Evolutionary conservation across 2,888 invertebrate species (phyloP).

Genomic region (Maniola hyperantus): DNA sequence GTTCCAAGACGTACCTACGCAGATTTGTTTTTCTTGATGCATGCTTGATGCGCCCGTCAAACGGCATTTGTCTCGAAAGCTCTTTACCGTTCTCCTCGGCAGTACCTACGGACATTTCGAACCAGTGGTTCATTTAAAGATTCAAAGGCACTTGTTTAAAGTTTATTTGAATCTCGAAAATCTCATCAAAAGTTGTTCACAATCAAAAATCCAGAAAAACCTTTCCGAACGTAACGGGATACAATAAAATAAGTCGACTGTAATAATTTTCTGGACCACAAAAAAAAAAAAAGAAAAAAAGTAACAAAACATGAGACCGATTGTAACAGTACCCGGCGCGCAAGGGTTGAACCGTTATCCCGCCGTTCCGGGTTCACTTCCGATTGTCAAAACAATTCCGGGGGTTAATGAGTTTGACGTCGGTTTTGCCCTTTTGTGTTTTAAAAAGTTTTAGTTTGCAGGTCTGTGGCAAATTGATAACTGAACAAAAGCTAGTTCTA

Average conservation of each 20-base stretch:
- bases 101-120: too few species aligned
- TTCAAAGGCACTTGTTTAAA: too few species aligned
- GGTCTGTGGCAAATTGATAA: too few species aligned
- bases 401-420: conserved; percentile 22
- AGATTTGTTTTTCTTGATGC: too few species aligned
- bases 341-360: conserved; percentile 63
- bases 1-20: too few species aligned
- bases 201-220: neutral
- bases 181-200: neutral
- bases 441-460: neutral
- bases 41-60: too few species aligned
- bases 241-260: conserved; percentile 52
- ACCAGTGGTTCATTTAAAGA: too few species aligned
- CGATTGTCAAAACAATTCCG: conserved; percentile 47
- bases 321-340: conserved; percentile 55
- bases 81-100: too few species aligned
- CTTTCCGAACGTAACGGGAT: conserved; percentile 51
- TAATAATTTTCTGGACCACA: conserved; percentile 50
- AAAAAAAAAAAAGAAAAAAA: conserved; percentile 43
- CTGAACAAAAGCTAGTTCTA: too few species aligned
- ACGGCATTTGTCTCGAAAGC: too few species aligned
- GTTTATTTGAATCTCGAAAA: too few species aligned
- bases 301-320: conserved; percentile 33
- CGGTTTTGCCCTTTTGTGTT: conserved; percentile 8
- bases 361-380: conserved; percentile 66